phyloP scores from a whole-genome alignment of 1,140 invertebrate species.

The Leptinotarsa undecemlineata region DNA sequence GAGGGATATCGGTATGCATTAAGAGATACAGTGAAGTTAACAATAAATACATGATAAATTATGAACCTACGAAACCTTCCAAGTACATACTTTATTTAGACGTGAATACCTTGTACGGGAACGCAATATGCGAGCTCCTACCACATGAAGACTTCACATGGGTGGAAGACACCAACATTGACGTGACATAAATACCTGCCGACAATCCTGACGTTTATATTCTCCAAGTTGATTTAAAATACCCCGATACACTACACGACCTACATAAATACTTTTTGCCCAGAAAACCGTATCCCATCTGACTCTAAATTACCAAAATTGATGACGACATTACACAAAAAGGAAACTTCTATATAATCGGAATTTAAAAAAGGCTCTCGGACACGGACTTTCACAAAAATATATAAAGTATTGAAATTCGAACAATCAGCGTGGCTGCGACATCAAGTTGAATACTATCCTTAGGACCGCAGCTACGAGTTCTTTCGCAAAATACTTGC shows the following conservation, averaged over 20 bases:
- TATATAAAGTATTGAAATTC: slow-evolving; percentile 45
- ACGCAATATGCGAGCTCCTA: slow-evolving; percentile 56
- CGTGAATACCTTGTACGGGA: slow-evolving; percentile 62
- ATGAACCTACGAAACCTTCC: slow-evolving; percentile 52
- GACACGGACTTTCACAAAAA: background rate
- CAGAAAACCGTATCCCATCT: slow-evolving; percentile 43
- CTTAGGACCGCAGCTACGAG: slow-evolving; percentile 45
- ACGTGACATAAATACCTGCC: slow-evolving; percentile 44
- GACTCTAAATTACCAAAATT: slow-evolving; percentile 54
- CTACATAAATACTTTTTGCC: slow-evolving; percentile 53
- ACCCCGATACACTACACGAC: slow-evolving; percentile 46
- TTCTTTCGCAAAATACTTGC: slow-evolving; percentile 57
- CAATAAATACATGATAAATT: slow-evolving; percentile 54
- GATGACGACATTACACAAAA: background rate
- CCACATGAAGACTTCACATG: slow-evolving; percentile 57
- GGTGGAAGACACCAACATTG: slow-evolving; percentile 42
- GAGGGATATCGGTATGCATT: slow-evolving; percentile 49
- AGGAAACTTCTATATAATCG: slow-evolving; percentile 1
- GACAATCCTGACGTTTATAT: slow-evolving; percentile 55
- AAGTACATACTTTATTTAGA: slow-evolving; percentile 55
- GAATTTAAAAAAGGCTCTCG: background rate
- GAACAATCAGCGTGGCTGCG: slow-evolving; percentile 49
- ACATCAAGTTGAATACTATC: background rate
- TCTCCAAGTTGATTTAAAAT: slow-evolving; percentile 52
- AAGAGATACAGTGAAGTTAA: slow-evolving; percentile 52